A percentile compares a stretch with the other conserved stretches of the same genome.
These are phyloP conservation scores for Protaetia brevitarsis DNA, from an alignment of 1,140 invertebrate species.

Conservation along the genomic window DNA sequence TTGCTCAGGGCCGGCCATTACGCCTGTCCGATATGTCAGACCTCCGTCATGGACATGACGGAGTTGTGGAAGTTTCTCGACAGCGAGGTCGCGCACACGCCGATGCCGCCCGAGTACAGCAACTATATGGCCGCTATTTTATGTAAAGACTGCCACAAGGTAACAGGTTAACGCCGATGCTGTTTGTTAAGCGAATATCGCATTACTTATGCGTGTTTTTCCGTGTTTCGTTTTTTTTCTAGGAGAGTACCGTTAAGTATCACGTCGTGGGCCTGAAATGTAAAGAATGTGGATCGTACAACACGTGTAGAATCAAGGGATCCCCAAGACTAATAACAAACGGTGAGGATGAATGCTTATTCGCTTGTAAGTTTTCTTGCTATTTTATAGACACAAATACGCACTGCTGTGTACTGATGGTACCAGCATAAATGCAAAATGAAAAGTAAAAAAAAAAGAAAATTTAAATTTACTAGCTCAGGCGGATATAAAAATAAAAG, in stretches of 20 bases:
- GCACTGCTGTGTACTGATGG: too few species aligned
- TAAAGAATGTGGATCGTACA: slow-evolving; percentile 78
- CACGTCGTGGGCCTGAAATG: slow-evolving; percentile 85
- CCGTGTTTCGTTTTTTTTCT: slow-evolving; percentile 32
- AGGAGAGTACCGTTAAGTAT: slow-evolving; percentile 77
- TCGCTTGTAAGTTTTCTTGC: neutral
- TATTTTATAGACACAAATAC: too few species aligned
- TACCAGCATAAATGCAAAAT: too few species aligned
- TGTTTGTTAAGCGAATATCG: neutral
- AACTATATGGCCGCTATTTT: slow-evolving; percentile 75
- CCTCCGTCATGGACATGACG: slow-evolving; percentile 80
- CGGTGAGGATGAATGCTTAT: neutral
- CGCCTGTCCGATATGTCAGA: slow-evolving; percentile 82
- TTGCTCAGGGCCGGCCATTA: slow-evolving; percentile 74
- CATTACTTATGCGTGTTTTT: slow-evolving; percentile 7
- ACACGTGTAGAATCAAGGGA: slow-evolving; percentile 73
- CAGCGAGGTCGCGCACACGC: slow-evolving; percentile 72
- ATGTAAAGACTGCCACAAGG: slow-evolving; percentile 87
- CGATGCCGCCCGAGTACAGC: slow-evolving; percentile 78
- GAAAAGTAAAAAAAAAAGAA: too few species aligned
- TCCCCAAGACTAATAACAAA: slow-evolving; percentile 27
- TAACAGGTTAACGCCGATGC: neutral
- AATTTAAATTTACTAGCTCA: too few species aligned
- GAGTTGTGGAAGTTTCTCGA: slow-evolving; percentile 78
- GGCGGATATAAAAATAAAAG: too few species aligned